A percentile compares a stretch with the other conserved stretches of the same genome.
These are phyloP conservation scores for Cheiracanthium punctorium DNA, from an alignment of 2,888 invertebrate genomes.

Conservation along the genomic window DNA sequence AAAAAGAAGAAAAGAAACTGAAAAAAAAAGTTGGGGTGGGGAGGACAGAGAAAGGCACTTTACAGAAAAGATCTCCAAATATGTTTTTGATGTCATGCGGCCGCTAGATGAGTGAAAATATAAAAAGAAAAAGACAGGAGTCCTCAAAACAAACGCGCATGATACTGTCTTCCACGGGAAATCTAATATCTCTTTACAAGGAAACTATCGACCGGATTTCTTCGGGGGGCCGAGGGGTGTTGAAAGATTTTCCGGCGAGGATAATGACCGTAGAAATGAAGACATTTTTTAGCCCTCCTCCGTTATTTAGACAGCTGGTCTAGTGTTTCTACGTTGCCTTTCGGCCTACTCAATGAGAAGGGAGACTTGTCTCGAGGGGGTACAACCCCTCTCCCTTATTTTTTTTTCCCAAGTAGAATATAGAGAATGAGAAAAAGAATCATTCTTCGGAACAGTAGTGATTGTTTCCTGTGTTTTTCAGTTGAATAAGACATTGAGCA, in stretches of 20 bases:
- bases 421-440: too few species aligned
- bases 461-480: too few species aligned
- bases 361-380: too few species aligned
- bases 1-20: too few species aligned
- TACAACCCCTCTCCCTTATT: too few species aligned
- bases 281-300: constrained; percentile 20
- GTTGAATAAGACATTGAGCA: too few species aligned
- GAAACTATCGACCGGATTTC: too few species aligned
- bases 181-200: constrained; percentile 25
- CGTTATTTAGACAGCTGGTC: constrained; percentile 47
- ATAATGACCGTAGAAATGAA: constrained; percentile 44
- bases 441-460: too few species aligned
- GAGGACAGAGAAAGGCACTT: not conserved
- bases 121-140: not conserved
- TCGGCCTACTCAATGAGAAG: too few species aligned
- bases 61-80: constrained; percentile 18
- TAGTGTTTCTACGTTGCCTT: constrained; percentile 14
- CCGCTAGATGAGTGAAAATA: not conserved
- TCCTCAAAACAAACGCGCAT: too few species aligned
- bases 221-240: not conserved
- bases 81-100: constrained; percentile 59
- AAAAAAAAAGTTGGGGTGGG: too few species aligned
- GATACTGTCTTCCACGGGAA: constrained; percentile 10
- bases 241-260: constrained; percentile 39
- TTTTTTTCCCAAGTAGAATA: too few species aligned